These are phyloP conservation scores for Drosophila paramelanica DNA, from an alignment of 2,888 invertebrate species.

Conservation along the genomic window DNA sequence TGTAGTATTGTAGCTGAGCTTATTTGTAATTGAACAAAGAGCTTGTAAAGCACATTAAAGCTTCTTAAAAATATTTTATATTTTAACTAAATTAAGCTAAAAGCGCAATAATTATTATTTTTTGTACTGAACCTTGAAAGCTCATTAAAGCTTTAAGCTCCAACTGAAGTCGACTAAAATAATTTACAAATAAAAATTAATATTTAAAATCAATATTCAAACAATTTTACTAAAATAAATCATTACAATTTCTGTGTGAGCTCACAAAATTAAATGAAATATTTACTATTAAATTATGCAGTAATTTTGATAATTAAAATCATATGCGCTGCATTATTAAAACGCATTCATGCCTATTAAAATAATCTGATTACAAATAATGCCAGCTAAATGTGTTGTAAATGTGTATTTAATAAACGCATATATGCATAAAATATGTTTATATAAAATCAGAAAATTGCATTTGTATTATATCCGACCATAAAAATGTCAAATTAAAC, in stretches of 20 bases:
- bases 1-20: slow-evolving; percentile 6
- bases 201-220: no score
- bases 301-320: slow-evolving; percentile 1
- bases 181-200: background rate
- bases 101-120: no score
- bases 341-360: background rate
- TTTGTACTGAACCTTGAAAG: no score
- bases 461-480: background rate
- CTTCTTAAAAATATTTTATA: background rate
- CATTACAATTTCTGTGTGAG: background rate
- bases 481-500: slow-evolving; percentile 1
- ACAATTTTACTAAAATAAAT: no score
- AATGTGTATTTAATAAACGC: slow-evolving; percentile 3
- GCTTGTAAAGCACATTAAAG: background rate
- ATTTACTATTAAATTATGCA: background rate
- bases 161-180: background rate
- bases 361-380: slow-evolving; percentile 13
- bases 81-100: background rate
- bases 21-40: background rate
- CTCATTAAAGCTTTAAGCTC: no score
- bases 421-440: background rate
- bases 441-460: slow-evolving; percentile 9
- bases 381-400: background rate
- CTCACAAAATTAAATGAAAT: background rate
- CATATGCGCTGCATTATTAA: background rate